Conservation (phyloP, 2,888 invertebrate species). For the Drosophila suboccidentalis region DNA sequence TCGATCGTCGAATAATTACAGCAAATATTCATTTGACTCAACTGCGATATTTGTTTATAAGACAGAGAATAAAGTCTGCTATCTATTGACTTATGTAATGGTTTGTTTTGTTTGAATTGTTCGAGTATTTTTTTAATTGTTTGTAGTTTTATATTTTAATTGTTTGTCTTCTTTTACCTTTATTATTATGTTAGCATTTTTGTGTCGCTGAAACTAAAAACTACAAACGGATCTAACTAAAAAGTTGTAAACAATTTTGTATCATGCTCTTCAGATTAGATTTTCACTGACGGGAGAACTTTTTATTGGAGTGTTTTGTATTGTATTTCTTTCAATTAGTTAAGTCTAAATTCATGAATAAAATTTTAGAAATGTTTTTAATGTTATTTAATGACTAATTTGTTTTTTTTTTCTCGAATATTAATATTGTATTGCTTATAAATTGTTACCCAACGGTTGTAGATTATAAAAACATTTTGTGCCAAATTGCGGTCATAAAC, state of each 20-base stretch:
- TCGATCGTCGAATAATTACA: constrained; percentile 13
- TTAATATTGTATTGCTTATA: not conserved
- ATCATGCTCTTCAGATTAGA: no score
- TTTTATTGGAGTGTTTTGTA: not conserved
- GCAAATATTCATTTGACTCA: constrained; percentile 1
- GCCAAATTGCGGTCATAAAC: constrained; percentile 51
- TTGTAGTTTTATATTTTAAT: not conserved
- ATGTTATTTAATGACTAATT: no score
- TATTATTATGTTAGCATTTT: not conserved
- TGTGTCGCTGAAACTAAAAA: no score
- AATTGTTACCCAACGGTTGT: constrained; percentile 1
- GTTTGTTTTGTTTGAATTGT: not conserved
- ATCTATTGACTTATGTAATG: not conserved
- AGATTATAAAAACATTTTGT: constrained; percentile 40
- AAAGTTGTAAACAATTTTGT: no score
- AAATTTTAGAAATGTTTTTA: no score
- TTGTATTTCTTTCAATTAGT: no score
- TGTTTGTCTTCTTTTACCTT: not conserved
- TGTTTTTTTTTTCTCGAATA: no score
- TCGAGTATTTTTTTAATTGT: no score
- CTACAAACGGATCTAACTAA: no score
- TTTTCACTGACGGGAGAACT: no score
- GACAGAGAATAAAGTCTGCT: not conserved
- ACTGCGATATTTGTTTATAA: not conserved
- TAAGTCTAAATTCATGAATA: no score